Conservation (phyloP, 2,113 vertebrate species). For the Oophaga pumilio region DNA sequence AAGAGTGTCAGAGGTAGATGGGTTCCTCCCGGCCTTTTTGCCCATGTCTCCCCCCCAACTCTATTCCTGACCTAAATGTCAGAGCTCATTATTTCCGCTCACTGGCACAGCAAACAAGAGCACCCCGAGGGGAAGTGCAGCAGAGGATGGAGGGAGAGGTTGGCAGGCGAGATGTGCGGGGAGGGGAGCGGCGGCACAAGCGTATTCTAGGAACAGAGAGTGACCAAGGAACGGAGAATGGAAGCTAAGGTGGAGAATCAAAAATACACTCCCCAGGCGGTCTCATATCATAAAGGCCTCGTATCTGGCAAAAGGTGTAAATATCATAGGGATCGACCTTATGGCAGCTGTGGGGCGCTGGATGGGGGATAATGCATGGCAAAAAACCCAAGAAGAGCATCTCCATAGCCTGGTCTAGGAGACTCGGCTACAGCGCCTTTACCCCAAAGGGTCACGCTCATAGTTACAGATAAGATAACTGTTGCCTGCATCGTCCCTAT, state of each 20-base stretch:
- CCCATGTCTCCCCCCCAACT: background rate
- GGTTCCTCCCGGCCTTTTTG: background rate
- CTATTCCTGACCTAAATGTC: slow-evolving; percentile 39
- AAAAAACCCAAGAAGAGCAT: background rate
- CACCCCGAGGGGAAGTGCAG: slow-evolving; percentile 29
- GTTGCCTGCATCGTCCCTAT: no score
- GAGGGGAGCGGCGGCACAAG: background rate
- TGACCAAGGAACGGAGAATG: background rate
- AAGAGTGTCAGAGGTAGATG: background rate
- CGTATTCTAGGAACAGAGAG: background rate
- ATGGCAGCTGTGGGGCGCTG: background rate
- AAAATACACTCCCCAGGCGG: no score
- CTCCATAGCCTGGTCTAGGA: no score
- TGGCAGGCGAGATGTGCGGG: background rate
- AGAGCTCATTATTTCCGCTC: slow-evolving; percentile 29
- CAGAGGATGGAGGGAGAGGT: slow-evolving; percentile 18
- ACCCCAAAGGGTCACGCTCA: no score
- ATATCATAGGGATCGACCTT: no score
- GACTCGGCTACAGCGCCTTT: no score
- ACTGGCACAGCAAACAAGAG: slow-evolving; percentile 15
- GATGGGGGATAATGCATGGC: background rate
- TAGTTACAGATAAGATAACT: no score
- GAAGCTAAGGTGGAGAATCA: background rate
- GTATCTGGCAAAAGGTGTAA: no score
- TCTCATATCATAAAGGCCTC: no score